Conservation (phyloP, 2,797 vertebrate genomes). For the Saguinus oedipus region DNA sequence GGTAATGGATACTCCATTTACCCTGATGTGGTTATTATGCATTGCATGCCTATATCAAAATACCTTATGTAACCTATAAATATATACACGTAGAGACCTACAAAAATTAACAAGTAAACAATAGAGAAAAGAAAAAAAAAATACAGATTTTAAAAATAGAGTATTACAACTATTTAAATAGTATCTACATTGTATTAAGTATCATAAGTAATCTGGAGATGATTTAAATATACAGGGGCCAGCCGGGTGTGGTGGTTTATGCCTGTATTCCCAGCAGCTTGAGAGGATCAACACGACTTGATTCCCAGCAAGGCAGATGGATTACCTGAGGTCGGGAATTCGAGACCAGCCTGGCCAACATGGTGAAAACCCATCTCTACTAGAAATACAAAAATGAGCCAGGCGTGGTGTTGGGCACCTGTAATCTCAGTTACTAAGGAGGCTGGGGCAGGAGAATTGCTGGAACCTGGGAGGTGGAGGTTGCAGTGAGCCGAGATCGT, state of each 20-base stretch:
- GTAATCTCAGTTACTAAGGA: too few relatives aligned
- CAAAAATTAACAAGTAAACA: background rate
- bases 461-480: background rate
- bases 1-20: too few relatives aligned
- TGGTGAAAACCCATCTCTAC: too few relatives aligned
- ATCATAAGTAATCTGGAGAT: background rate
- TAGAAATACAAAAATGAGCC: too few relatives aligned
- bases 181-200: background rate
- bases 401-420: accelerated
- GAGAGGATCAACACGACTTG: too few relatives aligned
- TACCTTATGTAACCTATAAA: too few relatives aligned
- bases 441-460: background rate
- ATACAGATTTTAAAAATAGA: background rate
- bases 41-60: too few relatives aligned
- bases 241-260: accelerated
- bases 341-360: too few relatives aligned
- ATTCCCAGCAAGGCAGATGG: too few relatives aligned
- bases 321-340: too few relatives aligned
- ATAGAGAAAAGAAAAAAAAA: background rate
- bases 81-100: accelerated
- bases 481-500: background rate
- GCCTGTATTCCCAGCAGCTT: too few relatives aligned
- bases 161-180: background rate
- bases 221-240: background rate
- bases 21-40: too few relatives aligned